Evolutionary conservation across 2,888 invertebrate genomes (phyloP).

Genomic region (Stenodema calcarata): DNA sequence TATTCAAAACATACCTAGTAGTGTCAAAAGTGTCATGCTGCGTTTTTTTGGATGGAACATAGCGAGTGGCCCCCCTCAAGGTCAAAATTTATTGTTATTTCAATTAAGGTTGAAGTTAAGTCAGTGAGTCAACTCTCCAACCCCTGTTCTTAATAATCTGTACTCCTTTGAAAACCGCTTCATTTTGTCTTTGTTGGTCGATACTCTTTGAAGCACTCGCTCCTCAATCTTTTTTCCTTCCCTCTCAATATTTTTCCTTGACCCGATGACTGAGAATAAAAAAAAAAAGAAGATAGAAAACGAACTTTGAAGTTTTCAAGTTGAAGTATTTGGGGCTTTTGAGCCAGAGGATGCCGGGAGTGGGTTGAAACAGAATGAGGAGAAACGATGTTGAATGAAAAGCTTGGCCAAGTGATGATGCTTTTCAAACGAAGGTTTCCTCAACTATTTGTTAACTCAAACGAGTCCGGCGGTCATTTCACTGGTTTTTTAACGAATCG

Average conservation of each 20-base stretch:
- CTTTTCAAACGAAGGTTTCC: constrained; percentile 9
- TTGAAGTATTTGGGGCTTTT: constrained; percentile 18
- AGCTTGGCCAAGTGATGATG: constrained; percentile 3
- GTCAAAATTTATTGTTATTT: too few species aligned
- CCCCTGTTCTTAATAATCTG: too few species aligned
- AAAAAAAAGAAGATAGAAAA: neutral
- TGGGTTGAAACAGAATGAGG: neutral
- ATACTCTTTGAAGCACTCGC: neutral
- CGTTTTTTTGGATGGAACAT: too few species aligned
- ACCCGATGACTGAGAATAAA: neutral
- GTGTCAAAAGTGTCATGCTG: too few species aligned
- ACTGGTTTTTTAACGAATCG: neutral
- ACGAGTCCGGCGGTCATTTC: neutral
- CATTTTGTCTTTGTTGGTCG: neutral
- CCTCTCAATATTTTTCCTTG: neutral
- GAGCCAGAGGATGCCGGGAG: neutral
- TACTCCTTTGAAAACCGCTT: neutral
- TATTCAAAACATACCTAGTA: too few species aligned
- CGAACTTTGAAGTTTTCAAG: constrained; percentile 5
- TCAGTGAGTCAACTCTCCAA: too few species aligned
- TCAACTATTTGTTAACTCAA: constrained; percentile 24
- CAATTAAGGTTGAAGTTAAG: too few species aligned
- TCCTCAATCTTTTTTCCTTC: neutral
- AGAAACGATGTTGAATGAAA: neutral
- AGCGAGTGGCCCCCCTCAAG: too few species aligned